A percentile compares a stretch with the other conserved stretches of the same genome.
Evolutionary conservation across 1,140 invertebrate genomes (phyloP).

Genomic region (Rhyzopertha dominica): DNA sequence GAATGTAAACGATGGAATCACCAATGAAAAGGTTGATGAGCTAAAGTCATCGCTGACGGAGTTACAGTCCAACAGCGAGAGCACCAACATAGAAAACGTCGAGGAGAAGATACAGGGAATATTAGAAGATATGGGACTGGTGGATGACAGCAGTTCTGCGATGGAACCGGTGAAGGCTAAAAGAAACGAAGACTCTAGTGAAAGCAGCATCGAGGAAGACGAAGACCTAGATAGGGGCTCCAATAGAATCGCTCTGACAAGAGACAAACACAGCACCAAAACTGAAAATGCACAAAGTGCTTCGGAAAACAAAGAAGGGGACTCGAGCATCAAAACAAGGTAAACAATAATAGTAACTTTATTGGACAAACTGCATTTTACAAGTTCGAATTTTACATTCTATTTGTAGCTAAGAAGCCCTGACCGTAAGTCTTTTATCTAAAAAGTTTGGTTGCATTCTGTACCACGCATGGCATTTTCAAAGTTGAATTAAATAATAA

Average conservation of each 20-base stretch:
- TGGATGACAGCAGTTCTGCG: slow-evolving; percentile 21
- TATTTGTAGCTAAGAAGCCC: too few relatives aligned
- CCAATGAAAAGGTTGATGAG: slow-evolving; percentile 7
- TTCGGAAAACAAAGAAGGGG: background rate
- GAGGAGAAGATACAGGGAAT: slow-evolving; percentile 32
- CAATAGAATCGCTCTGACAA: slow-evolving; percentile 25
- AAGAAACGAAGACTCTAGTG: slow-evolving; percentile 8
- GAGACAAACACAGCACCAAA: slow-evolving; percentile 10
- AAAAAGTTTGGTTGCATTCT: too few relatives aligned
- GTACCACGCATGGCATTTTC: too few relatives aligned
- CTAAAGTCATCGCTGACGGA: slow-evolving; percentile 8
- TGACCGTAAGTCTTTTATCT: too few relatives aligned
- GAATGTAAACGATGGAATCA: slow-evolving; percentile 5
- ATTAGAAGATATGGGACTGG: slow-evolving; percentile 34
- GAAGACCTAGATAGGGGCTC: slow-evolving; percentile 33
- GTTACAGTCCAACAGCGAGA: slow-evolving; percentile 5
- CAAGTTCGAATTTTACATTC: too few relatives aligned
- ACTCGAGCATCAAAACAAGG: slow-evolving; percentile 7
- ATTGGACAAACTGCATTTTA: too few relatives aligned
- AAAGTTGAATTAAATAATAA: too few relatives aligned
- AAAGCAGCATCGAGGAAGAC: slow-evolving; percentile 24
- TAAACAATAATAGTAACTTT: too few relatives aligned
- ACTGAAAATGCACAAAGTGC: background rate
- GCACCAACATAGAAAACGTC: slow-evolving; percentile 18
- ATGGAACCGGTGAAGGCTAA: slow-evolving; percentile 18